Evolutionary conservation across 2,797 vertebrate genomes (phyloP), one percentile per base, ranked within the genome.

Genomic region (Propithecus perrieri): DNA sequence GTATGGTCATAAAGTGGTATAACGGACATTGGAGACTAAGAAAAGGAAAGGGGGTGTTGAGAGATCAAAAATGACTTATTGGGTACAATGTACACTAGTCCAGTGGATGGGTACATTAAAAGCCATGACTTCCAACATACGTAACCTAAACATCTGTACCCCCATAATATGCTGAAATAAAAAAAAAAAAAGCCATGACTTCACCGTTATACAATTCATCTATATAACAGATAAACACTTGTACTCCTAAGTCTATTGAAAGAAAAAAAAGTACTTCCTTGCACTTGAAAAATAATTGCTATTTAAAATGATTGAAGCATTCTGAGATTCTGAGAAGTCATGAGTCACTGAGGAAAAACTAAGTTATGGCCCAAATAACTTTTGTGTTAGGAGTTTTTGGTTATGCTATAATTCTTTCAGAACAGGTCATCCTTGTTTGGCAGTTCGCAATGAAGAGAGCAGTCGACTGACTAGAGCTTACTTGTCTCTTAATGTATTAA

Each of bases 261-360:
- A 67, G n/a, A n/a, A n/a, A n/a, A 67, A 67, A 20, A 35, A 67
- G 63, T 35, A n/a, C 33, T 67, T 67, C 33, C 63, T 67, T 67
- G 33, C 8, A n/a, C 17, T 67, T 67, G 63, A 67, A 67, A 67
- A 65, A 67, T n/a, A 38, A 38, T 22, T 57, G 2, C 43, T 63
- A 7, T 85, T 96, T 79, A 88, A 96, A 96, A 89, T 83, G 97
- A 95, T 78, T 83, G 85, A 94, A 75, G 61, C 57, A 91, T 57
- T 95, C 12, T 43, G 84, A 96, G 53, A 94, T 85, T 94, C 57
- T 93, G 67, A 95, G 86, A 96, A 93, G 63, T 80, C n/a, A 35
- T 95, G 94, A 96, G 69, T 96, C 80, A 96, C 69, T 67, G 63
- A 84, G 94, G 81, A 94, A 96, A 92, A 93, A 92, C 15, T 78